Conservation (phyloP, 1,140 invertebrate genomes). For the Zaprionus inermis region DNA sequence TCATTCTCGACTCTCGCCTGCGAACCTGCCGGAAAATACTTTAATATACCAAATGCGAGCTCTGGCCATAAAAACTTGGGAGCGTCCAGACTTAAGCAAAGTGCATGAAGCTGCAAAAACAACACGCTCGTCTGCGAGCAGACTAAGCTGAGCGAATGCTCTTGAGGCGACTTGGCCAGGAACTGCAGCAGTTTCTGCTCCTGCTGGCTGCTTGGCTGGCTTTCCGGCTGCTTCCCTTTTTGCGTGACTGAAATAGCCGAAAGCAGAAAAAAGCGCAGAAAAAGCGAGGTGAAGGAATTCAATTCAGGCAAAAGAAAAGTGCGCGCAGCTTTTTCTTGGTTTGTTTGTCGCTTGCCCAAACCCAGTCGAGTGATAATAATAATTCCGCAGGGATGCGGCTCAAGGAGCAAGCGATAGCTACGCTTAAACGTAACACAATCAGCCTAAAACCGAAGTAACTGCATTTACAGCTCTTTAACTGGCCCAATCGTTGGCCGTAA, state of each 20-base stretch:
- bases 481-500: slow-evolving; percentile 18
- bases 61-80: slow-evolving; percentile 27
- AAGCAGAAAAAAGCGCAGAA: neutral
- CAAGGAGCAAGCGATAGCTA: neutral
- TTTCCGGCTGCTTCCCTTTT: slow-evolving; percentile 35
- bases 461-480: slow-evolving; percentile 23
- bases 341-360: slow-evolving; percentile 19
- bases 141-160: slow-evolving; percentile 14
- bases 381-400: neutral
- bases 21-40: slow-evolving; percentile 32
- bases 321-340: slow-evolving; percentile 4
- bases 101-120: slow-evolving; percentile 21
- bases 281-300: slow-evolving; percentile 24
- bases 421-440: slow-evolving; percentile 32
- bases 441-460: slow-evolving; percentile 24
- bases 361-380: slow-evolving; percentile 31
- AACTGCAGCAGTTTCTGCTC: slow-evolving; percentile 16
- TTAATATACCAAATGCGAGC: slow-evolving; percentile 38
- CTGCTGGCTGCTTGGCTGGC: slow-evolving; percentile 5
- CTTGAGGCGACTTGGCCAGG: slow-evolving; percentile 21
- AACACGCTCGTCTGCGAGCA: neutral
- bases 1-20: neutral
- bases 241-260: slow-evolving; percentile 45
- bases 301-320: slow-evolving; percentile 21
- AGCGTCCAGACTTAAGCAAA: slow-evolving; percentile 31